Conservation (phyloP, 2,797 vertebrate genomes). For the Amphiprion clarkii region DNA sequence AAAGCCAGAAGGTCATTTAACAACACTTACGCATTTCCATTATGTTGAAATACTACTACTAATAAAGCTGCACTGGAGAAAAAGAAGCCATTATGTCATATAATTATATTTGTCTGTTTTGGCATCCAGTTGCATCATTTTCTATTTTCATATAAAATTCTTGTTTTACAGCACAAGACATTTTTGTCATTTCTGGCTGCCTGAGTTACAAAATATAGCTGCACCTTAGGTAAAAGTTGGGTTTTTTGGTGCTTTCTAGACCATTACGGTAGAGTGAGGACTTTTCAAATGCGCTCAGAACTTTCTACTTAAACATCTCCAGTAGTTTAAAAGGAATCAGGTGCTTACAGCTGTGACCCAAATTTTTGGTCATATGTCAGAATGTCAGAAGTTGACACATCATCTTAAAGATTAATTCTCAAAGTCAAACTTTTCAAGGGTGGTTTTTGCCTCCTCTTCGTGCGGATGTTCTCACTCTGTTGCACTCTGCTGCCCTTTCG, state of each 20-base stretch:
- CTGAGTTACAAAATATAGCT: neutral
- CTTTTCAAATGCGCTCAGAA: neutral
- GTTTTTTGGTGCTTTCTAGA: neutral
- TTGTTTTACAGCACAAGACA: neutral
- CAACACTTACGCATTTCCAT: neutral
- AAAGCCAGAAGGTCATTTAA: neutral
- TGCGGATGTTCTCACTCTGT: constrained; percentile 3
- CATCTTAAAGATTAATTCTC: constrained; percentile 10
- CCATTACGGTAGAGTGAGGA: neutral
- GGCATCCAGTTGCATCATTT: no score
- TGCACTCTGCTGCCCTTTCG: constrained; percentile 36
- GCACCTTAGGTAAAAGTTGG: neutral
- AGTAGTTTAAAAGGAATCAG: neutral
- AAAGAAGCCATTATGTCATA: no score
- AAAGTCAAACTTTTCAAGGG: neutral
- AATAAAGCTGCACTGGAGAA: neutral
- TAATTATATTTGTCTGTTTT: neutral
- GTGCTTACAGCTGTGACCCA: neutral
- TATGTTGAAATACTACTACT: neutral
- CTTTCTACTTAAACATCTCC: neutral
- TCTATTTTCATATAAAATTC: neutral
- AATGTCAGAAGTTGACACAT: neutral
- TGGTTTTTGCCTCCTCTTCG: neutral
- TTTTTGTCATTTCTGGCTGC: neutral
- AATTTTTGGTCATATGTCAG: neutral